These are phyloP conservation scores for Cydia splendana DNA, from an alignment of 1,140 invertebrate species.

Conservation along the genomic window DNA sequence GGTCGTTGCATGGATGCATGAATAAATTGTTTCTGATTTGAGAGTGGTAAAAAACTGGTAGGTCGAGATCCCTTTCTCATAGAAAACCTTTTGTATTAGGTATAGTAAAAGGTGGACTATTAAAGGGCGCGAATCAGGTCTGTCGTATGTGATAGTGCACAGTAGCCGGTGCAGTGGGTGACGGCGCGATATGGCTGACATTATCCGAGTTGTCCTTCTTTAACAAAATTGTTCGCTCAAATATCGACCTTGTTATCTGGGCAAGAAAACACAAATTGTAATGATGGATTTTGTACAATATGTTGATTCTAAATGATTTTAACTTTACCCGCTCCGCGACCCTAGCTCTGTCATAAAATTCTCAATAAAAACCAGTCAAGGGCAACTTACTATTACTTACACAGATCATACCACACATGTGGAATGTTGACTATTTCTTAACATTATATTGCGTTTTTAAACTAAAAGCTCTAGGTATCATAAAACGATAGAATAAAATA, in stretches of 20 bases:
- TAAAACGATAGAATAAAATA: too few species aligned
- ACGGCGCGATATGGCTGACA: constrained; percentile 36
- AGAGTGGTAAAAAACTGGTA: constrained; percentile 75
- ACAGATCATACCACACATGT: not conserved
- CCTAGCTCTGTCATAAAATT: constrained; percentile 20
- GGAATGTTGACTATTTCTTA: not conserved
- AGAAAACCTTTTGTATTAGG: constrained; percentile 71
- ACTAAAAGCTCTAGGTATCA: not conserved
- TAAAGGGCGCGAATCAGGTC: constrained; percentile 70
- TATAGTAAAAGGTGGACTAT: constrained; percentile 76
- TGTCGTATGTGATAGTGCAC: constrained; percentile 51
- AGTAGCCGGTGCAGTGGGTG: constrained; percentile 40
- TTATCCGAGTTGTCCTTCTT: not conserved
- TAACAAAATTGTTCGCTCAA: not conserved
- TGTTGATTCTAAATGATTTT: not conserved
- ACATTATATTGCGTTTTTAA: not conserved
- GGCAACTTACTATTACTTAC: constrained; percentile 22
- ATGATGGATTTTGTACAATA: not conserved
- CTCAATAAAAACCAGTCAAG: constrained; percentile 24
- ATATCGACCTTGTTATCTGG: not conserved
- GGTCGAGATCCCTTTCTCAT: constrained; percentile 79
- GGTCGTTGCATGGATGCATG: constrained; percentile 75
- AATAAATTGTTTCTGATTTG: constrained; percentile 75
- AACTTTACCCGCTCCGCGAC: not conserved
- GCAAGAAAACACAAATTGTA: not conserved